These are phyloP conservation scores for Drosophila colorata DNA, from an alignment of 2,888 invertebrate species.

Conservation along the genomic window DNA sequence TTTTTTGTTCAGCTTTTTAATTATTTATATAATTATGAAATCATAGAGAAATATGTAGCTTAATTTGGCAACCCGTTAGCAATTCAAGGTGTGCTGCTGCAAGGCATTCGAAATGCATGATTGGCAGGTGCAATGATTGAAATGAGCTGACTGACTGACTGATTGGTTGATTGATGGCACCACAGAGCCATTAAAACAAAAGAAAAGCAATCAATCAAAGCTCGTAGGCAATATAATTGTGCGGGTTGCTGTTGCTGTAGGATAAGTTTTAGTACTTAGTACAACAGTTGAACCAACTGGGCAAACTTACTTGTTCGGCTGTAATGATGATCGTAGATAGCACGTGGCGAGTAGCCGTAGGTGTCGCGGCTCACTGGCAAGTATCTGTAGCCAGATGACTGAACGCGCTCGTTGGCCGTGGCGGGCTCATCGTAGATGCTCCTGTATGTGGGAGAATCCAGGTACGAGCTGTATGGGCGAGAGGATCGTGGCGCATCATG, in stretches of 20 bases:
- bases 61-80: slow-evolving; percentile 29
- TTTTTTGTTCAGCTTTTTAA: slow-evolving; percentile 13
- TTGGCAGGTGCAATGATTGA: slow-evolving; percentile 43
- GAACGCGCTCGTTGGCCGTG: slow-evolving; percentile 93
- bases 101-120: slow-evolving; percentile 11
- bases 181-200: slow-evolving; percentile 29
- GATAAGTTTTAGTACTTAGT: slow-evolving; percentile 28
- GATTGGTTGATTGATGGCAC: slow-evolving; percentile 27
- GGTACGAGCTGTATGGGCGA: slow-evolving; percentile 89
- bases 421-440: slow-evolving; percentile 95
- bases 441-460: slow-evolving; percentile 92
- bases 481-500: slow-evolving; percentile 92
- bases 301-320: slow-evolving; percentile 92
- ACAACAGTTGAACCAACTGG: background rate
- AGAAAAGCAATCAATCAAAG: slow-evolving; percentile 24
- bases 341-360: slow-evolving; percentile 95
- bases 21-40: slow-evolving; percentile 81
- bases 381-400: slow-evolving; percentile 95
- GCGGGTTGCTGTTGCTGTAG: slow-evolving; percentile 58
- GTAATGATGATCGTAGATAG: slow-evolving; percentile 95
- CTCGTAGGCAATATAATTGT: slow-evolving; percentile 38
- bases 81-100: slow-evolving; percentile 9
- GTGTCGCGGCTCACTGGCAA: slow-evolving; percentile 95
- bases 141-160: slow-evolving; percentile 27
- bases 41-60: slow-evolving; percentile 59